Base-by-base conservation (phyloP, 1,140 invertebrate species). In the Aphaenogaster floridana region DNA sequence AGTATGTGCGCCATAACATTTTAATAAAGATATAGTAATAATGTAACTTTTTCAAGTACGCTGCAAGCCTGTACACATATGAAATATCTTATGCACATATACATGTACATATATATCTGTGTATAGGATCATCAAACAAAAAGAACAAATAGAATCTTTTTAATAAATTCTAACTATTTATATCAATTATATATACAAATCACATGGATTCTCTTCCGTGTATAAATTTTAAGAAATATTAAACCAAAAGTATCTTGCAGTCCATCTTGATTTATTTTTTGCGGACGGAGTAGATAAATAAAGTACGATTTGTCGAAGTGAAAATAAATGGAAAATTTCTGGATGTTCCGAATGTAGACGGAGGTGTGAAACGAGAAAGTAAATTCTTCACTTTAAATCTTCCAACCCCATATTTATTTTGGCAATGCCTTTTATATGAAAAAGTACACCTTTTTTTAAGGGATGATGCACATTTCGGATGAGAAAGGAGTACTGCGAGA, bases 371-470 rank as follows among this genome's bases (percentile, higher is more conserved):
- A 74, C 86, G 86, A n/a, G 17, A 21, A 68, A 69, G 77, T 79
- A 86, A 84, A 50, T 28, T 4, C 59, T 86, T 83, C 87, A 88
- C 77, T 91, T 94, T 91, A 94, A 94, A 91, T 94, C 93, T 94
- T 95, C 93, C 93, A 95, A 95, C 94, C 93, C 94, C 94, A 94
- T 94, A 94, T 95, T 95, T 95, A 95, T 94, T 95, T 95, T 94
- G 94, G 93, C 93, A 94, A 95, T 94, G 93, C 92, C 92, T 94
- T 94, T 95, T 94, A 95, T 95, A 94, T 95, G 94, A 95, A 95
- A 95, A 95, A 95, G 94, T 95, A 95, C 94, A 95, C 94, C 94
- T 94, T 93, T 92, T 93, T 94, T 94, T 94, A 88, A 94, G 90
- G 92, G 91, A 91, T 92, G 92, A 93, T 92, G 93, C 91, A 94